Percentiles rank a stretch among this genome's conserved stretches.
phyloP scores from a whole-genome alignment of 1,140 invertebrate species.

The Drosophila melanica region DNA sequence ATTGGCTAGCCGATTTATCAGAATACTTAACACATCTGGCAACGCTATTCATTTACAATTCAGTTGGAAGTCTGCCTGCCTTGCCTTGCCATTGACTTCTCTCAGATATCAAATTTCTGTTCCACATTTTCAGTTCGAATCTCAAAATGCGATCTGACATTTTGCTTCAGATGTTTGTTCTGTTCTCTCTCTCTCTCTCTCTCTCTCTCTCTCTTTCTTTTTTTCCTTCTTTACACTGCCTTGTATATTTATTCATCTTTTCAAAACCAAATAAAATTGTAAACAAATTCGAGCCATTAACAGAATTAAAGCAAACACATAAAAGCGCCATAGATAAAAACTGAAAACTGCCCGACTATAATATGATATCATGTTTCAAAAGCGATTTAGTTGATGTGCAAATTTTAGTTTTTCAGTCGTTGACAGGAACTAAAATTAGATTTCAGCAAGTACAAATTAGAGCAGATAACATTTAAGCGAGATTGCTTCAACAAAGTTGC shows the following conservation, averaged over 20 bases:
- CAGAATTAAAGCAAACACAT: conserved; percentile 65
- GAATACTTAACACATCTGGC: neutral
- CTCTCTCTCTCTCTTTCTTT: neutral
- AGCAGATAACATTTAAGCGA: no score
- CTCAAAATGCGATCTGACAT: conserved; percentile 12
- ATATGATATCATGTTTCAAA: neutral
- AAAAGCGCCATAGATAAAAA: conserved; percentile 2
- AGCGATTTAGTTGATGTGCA: no score
- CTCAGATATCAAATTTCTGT: neutral
- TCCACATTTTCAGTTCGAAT: neutral
- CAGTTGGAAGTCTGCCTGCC: neutral
- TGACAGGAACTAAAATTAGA: neutral
- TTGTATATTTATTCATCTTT: conserved; percentile 19
- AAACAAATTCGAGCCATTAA: conserved; percentile 72
- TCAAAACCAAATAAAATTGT: conserved; percentile 46
- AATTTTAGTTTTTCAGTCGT: neutral
- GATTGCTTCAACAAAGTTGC: no score
- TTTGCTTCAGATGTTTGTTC: conserved; percentile 8
- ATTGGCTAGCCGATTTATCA: conserved; percentile 6
- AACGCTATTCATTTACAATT: neutral
- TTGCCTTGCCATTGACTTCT: neutral
- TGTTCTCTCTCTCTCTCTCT: neutral
- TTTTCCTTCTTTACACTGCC: neutral
- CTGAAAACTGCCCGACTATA: conserved; percentile 12
- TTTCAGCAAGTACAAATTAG: neutral